These are phyloP conservation scores for Oostethus manadensis DNA, from an alignment of 2,113 vertebrate species.

Conservation along the genomic window DNA sequence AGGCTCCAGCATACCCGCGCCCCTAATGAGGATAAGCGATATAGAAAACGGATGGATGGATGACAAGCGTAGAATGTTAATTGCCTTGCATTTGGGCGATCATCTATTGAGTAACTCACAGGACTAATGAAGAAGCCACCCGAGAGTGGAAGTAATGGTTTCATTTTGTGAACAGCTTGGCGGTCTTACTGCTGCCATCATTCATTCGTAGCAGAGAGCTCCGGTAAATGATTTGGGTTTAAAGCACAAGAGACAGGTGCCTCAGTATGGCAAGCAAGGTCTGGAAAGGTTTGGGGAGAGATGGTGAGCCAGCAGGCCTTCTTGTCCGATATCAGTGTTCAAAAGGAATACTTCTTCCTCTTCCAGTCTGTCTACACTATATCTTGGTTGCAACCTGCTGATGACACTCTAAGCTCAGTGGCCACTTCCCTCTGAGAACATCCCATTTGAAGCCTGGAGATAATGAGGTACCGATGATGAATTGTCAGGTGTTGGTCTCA, in stretches of 20 bases:
- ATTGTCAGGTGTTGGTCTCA: too few species aligned
- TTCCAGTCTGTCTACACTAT: too few species aligned
- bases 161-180: conserved; percentile 21
- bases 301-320: not conserved
- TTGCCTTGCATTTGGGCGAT: conserved; percentile 16
- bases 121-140: conserved; percentile 20
- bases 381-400: too few species aligned
- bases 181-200: conserved; percentile 19
- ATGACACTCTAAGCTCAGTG: too few species aligned
- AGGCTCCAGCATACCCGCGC: too few species aligned
- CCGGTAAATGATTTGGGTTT: conserved; percentile 1
- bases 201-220: conserved; percentile 3
- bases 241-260: not conserved
- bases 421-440: too few species aligned
- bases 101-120: conserved; percentile 27
- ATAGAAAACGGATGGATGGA: too few species aligned
- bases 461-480: too few species aligned
- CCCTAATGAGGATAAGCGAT: too few species aligned
- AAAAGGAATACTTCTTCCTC: too few species aligned
- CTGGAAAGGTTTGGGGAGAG: too few species aligned
- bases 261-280: not conserved
- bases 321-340: not conserved
- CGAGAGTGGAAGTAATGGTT: conserved; percentile 32
- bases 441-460: too few species aligned
- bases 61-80: conserved; percentile 14